phyloP scores from a whole-genome alignment of 2,888 invertebrate species.

The Hedya salicella region DNA sequence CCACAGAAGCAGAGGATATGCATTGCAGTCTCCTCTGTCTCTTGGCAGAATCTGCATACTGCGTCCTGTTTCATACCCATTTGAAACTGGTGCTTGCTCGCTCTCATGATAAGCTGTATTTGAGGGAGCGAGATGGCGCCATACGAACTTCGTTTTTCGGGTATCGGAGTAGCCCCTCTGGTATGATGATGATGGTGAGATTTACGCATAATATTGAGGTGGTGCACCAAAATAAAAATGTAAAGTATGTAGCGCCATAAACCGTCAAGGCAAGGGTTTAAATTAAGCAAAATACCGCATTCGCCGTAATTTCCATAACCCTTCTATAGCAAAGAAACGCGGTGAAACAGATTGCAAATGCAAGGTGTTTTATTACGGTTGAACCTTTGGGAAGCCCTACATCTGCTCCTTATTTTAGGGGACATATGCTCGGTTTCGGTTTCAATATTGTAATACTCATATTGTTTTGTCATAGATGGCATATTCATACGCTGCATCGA shows the following conservation, averaged over 20 bases:
- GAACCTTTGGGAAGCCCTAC: slow-evolving; percentile 37
- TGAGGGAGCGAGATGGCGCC: no score
- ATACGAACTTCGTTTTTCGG: no score
- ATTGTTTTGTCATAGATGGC: slow-evolving; percentile 13
- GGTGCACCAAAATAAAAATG: not conserved
- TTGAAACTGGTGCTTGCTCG: no score
- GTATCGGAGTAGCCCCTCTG: no score
- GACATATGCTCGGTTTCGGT: slow-evolving; percentile 30
- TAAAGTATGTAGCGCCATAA: not conserved
- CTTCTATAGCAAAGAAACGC: slow-evolving; percentile 21
- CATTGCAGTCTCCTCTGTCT: no score
- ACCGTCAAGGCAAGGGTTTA: not conserved
- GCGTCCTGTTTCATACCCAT: no score
- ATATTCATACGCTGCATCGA: no score
- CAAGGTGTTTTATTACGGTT: slow-evolving; percentile 42
- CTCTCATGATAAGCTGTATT: no score
- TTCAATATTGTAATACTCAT: slow-evolving; percentile 31
- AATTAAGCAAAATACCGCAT: slow-evolving; percentile 17
- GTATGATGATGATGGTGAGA: no score
- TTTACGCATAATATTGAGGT: not conserved
- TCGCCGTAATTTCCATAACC: slow-evolving; percentile 28
- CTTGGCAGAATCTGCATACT: no score
- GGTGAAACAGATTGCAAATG: slow-evolving; percentile 34
- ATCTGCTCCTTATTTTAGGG: slow-evolving; percentile 16
- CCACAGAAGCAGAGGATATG: no score